Base-by-base conservation (phyloP, 2,888 invertebrate species). In the Agrenia bidenticulata region DNA sequence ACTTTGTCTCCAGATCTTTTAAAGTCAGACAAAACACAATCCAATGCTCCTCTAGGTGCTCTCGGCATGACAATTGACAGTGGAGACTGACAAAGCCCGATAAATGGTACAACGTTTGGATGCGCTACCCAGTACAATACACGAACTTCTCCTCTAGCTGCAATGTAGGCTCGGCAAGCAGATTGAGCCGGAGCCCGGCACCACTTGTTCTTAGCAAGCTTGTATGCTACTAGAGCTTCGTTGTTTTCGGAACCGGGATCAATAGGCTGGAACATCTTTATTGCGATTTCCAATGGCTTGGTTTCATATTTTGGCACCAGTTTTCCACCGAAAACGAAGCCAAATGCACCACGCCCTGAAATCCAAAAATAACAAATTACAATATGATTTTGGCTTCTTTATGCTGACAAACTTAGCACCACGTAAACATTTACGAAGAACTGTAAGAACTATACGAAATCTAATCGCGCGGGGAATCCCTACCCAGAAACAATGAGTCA, bases 261-360 rank as follows among this genome's bases (percentile, higher is more conserved):
- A 11, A 94, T 92, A 0, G 97, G 96, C 80, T 96, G 95, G 64
- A 97, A 81, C 86, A 96, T 94, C 82, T 98, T 98, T 82, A 97
- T 88, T 0, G 98, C 97, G 1, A 96, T 91, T 65, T 89, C 86
- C 83, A 64, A 84, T 83, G 1, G 75, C 71, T 68, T 76, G 9
- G 64, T 72, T 56, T 75, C 75, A 56, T 68, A 73, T 55, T 72
- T 75, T 32, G 72, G 72, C 66, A 63, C 69, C 66, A 67, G 71
- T 64, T 79, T 78, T 1, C 90, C 94, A 77, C 89, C 86, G 79
- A 94, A 94, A 9, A 99, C 99, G 77, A 97, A 95, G 1, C 98
- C 98, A 83, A 98, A 99, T 0, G 97, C 96, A 1, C 99, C 99
- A n/a, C 96, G 87, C 0, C 98, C 98, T 39, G n/a, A n/a, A n/a